Base-by-base conservation (phyloP, 1,140 invertebrate genomes). In the Tetragnatha versicolor region DNA sequence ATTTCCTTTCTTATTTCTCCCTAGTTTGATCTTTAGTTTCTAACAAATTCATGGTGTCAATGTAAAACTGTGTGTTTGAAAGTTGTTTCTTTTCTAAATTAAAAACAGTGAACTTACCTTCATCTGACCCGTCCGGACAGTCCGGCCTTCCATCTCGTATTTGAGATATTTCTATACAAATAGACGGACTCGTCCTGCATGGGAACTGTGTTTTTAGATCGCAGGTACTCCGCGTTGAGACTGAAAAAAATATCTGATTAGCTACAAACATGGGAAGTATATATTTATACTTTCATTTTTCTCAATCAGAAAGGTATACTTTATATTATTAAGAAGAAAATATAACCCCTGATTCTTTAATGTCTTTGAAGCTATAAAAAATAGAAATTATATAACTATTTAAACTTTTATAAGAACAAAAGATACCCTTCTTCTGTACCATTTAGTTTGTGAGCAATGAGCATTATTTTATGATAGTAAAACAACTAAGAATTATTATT, bases 101-200 rank as follows among this genome's bases (percentile, higher is more conserved):
- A n/a, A n/a, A n/a, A n/a, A n/a, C n/a, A n/a, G n/a, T n/a, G 51
- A 20, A 22, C 77, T 79, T 78, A 84, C 83, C 82, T 83, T 84
- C 84, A 79, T 85, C 84, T 47, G 83, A 83, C 14, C 81, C 82
- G 70, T 85, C 84, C 5, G 69, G 58, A 80, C 84, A 85, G 51
- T 85, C 83, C 14, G 25, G 33, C 10, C 60, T 58, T 9, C 84
- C 84, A 68, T 85, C 81, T 9, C 80, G 77, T 45, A 84, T 80
- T 25, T 61, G 55, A 12, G 53, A 27, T 37, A 83, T 49, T 29
- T 80, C 78, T 70, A 85, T 82, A 63, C 84, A 85, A 3, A 73
- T 37, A 49, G 33, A 55, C 17, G 76, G 63, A 0, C 31, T 39
- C 22, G 60, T 68, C 25, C 72, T 29, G 47, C 79, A 80, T 1